Base-by-base conservation (phyloP, 2,797 vertebrate species). In the Artibeus jamaicensis region DNA sequence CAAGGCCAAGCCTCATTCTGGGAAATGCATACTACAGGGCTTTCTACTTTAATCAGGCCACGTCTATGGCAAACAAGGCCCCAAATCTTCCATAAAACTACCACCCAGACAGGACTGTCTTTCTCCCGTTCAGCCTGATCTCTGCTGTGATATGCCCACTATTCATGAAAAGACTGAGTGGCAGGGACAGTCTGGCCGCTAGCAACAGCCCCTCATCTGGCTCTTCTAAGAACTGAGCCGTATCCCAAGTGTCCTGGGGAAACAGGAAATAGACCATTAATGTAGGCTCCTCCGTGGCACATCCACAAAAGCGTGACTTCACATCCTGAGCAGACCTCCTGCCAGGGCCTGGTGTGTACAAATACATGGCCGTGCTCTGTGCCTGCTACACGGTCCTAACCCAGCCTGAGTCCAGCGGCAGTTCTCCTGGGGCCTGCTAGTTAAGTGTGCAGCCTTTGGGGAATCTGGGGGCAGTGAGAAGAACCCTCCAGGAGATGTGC, bases 401-500 rank as follows among this genome's bases (percentile, higher is more conserved):
- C 68, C 82, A 90, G 83, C 84, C 0, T 0, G 67, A 59, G 29
- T 67, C 9, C 46, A 59, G 86, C 0, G 0, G 70, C 73, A 22
- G 90, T 82, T 92, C 88, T 73, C 62, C 96, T 44, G 55, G 74
- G 29, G 84, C 8, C 68, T 71, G 86, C 57, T 77, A 9, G 84
- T 79, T 5, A 0, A 85, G 44, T 68, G n/a, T 53, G 32, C 34
- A 92, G 89, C 57, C 96, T 95, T 91, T 44, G 67, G 71, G 96
- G 93, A 95, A 81, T 77, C 70, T 0, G 18, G 93, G 96, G 86
- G 87, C 92, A 59, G 53, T 3, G 88, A 93, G 95, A 93, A 96
- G 96, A 96, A 26, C 73, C 95, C 88, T 96, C 86, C 83, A 29
- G 50, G 48, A 86, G 57, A 97, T 93, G 59, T 32, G 95, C 71